phyloP scores from a whole-genome alignment of 1,140 invertebrate species.

The Ostrea denselamellosa region DNA sequence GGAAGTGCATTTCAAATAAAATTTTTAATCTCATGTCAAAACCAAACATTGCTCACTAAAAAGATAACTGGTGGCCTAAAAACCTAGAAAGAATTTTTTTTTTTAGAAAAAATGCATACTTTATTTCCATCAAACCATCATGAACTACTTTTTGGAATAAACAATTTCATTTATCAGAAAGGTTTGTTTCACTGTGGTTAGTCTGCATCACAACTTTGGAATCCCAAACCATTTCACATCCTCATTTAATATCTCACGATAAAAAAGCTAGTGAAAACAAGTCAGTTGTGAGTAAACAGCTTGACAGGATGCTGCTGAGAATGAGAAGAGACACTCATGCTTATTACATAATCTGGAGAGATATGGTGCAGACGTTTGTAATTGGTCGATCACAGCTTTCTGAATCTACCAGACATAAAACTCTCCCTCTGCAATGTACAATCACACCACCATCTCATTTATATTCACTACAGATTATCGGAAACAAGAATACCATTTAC shows the following conservation, averaged over 20 bases:
- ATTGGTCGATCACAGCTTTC: background rate
- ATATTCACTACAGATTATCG: too few relatives aligned
- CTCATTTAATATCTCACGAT: background rate
- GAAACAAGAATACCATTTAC: too few relatives aligned
- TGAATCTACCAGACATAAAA: background rate
- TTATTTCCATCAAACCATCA: background rate
- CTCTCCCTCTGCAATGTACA: too few relatives aligned
- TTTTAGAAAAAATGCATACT: background rate
- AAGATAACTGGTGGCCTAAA: background rate
- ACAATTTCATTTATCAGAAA: slow-evolving; percentile 23
- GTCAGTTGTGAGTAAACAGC: background rate
- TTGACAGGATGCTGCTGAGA: background rate
- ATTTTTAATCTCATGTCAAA: background rate
- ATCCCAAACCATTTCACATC: slow-evolving; percentile 21
- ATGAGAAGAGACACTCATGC: background rate
- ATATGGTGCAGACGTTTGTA: background rate
- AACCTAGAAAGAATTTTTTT: background rate
- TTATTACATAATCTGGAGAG: slow-evolving; percentile 8
- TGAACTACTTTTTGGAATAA: background rate
- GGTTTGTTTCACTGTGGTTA: background rate
- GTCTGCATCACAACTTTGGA: slow-evolving; percentile 25
- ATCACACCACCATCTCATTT: too few relatives aligned
- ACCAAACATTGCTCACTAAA: background rate
- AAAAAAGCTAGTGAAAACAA: background rate
- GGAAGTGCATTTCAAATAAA: background rate